phyloP scores from a whole-genome alignment of 2,888 invertebrate genomes.

The Leucophenga montana region DNA sequence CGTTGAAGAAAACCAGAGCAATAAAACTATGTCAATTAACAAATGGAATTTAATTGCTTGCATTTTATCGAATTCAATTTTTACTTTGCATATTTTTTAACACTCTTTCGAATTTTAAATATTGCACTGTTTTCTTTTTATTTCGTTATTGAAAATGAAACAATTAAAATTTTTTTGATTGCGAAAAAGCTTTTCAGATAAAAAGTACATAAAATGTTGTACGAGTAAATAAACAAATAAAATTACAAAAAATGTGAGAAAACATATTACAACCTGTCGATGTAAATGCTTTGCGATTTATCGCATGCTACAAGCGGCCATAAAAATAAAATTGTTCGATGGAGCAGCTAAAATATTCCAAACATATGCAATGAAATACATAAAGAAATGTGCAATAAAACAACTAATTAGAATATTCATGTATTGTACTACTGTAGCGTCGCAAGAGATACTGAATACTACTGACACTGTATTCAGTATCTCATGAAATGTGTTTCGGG shows the following conservation, averaged over 20 bases:
- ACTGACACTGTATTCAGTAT: neutral
- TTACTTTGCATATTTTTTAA: neutral
- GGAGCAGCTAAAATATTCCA: neutral
- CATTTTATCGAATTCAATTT: conserved; percentile 2
- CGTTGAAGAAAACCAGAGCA: neutral
- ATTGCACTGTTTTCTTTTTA: neutral
- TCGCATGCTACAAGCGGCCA: neutral
- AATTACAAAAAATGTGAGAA: neutral
- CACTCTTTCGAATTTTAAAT: neutral
- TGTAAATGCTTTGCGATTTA: conserved; percentile 6
- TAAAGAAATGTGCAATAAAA: conserved; percentile 10
- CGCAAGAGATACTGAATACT: neutral
- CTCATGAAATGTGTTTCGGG: neutral
- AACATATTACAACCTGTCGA: conserved; percentile 4
- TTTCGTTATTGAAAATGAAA: conserved; percentile 6
- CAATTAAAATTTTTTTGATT: conserved; percentile 6
- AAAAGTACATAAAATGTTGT: conserved; percentile 1
- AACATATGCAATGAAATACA: neutral
- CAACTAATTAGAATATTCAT: conserved; percentile 28
- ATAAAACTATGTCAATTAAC: conserved; percentile 20
- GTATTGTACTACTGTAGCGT: neutral
- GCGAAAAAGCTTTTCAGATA: neutral
- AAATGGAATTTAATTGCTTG: conserved; percentile 22
- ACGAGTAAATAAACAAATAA: conserved; percentile 8
- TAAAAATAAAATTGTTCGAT: conserved; percentile 4